phyloP scores from a whole-genome alignment of 2,888 invertebrate species.

The Atrina japonica region DNA sequence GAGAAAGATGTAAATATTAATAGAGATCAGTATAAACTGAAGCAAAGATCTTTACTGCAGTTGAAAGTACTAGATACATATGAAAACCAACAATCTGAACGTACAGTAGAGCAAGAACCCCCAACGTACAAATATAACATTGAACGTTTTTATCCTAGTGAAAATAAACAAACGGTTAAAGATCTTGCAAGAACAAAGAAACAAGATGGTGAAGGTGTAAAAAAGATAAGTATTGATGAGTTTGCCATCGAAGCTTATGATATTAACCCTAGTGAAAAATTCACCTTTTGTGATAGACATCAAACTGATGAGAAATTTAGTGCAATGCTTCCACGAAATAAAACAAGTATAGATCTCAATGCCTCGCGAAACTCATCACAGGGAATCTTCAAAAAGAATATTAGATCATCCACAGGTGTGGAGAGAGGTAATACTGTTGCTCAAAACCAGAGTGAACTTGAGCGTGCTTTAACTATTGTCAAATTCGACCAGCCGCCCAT shows the following conservation, averaged over 20 bases:
- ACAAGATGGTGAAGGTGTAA: constrained; percentile 21
- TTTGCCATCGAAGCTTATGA: constrained; percentile 39
- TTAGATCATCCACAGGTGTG: too few species aligned
- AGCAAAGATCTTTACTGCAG: constrained; percentile 24
- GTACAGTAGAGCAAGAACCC: not conserved
- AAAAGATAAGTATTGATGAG: constrained; percentile 31
- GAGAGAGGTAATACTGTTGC: too few species aligned
- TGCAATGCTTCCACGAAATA: too few species aligned
- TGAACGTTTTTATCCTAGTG: constrained; percentile 7
- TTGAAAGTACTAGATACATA: constrained; percentile 17
- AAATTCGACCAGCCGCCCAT: too few species aligned
- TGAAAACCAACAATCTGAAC: constrained; percentile 1
- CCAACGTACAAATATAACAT: constrained; percentile 3
- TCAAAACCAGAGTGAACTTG: too few species aligned
- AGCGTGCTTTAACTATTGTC: constrained; percentile 1
- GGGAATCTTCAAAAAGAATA: too few species aligned
- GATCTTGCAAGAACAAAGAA: constrained; percentile 28
- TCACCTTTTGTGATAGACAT: constrained; percentile 39
- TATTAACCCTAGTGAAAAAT: constrained; percentile 34
- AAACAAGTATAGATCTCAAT: too few species aligned
- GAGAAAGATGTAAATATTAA: constrained; percentile 16
- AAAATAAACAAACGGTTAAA: constrained; percentile 22
- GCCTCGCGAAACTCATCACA: too few species aligned
- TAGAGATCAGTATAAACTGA: constrained; percentile 33
- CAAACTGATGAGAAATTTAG: not conserved